These are phyloP conservation scores for Physeter macrocephalus DNA, from an alignment of 2,113 vertebrate species.

Conservation along the genomic window DNA sequence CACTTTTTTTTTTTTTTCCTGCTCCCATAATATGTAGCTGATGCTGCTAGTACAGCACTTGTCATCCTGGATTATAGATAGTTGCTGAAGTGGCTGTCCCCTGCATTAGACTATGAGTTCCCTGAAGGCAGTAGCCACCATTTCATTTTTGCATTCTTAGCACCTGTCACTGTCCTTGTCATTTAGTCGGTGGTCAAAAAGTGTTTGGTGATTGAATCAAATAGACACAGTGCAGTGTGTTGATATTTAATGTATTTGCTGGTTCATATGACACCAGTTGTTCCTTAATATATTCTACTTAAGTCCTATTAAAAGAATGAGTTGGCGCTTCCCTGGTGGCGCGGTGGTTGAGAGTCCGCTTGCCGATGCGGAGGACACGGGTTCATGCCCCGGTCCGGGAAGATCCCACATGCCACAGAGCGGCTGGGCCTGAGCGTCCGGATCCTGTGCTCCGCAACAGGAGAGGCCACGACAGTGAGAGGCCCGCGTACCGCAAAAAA, in stretches of 20 bases:
- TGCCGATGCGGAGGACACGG: too few species aligned
- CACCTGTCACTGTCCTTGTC: not conserved
- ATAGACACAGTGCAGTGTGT: not conserved
- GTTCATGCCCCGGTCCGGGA: too few species aligned
- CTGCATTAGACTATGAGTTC: not conserved
- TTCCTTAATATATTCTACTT: not conserved
- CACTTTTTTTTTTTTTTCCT: not conserved
- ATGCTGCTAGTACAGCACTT: not conserved
- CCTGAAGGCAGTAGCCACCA: slow-evolving; percentile 11
- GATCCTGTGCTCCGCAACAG: too few species aligned
- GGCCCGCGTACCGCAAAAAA: too few species aligned
- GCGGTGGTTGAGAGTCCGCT: too few species aligned
- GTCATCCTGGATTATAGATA: not conserved
- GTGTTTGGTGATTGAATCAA: slow-evolving; percentile 17
- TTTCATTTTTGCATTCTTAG: slow-evolving; percentile 32
- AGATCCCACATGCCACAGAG: too few species aligned
- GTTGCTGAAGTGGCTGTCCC: not conserved
- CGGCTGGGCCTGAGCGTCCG: too few species aligned
- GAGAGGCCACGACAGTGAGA: too few species aligned
- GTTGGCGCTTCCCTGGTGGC: too few species aligned
- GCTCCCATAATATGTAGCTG: not conserved
- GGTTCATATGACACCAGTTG: not conserved
- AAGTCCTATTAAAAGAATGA: not conserved
- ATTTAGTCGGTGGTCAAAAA: not conserved
- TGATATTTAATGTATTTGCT: slow-evolving; percentile 13